Evolutionary conservation across 2,113 vertebrate species (phyloP), one percentile per base, ranked within the genome.

Genomic region (Caranx ignobilis): DNA sequence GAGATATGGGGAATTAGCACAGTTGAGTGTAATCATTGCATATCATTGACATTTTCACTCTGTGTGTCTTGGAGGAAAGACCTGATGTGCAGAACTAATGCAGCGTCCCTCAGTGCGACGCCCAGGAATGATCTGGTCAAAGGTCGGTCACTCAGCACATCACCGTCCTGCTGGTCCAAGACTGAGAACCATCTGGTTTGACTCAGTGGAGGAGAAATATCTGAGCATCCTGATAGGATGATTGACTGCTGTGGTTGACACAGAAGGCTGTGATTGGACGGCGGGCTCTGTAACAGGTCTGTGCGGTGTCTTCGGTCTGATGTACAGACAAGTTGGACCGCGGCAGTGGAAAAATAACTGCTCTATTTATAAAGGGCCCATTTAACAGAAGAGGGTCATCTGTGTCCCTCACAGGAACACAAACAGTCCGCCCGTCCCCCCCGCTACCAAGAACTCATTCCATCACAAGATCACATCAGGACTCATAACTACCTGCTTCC

Each of bases 301-400:
- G 71, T 57, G 41, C 15, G 35, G 19, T 19, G 69, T 72, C 56
- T 78, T 57, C 7, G 8, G 41, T 75, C 48, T 74, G 65, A 71
- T 69, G 60, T 6, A 61, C 57, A 11, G 61, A 35, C 65, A 0
- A 71, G 81, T 87, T 91, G 87, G 90, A 89, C 13, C 15, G 2
- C 60, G 71, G 83, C 79, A 86, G 56, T 75, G 90, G 91, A 93
- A 93, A 91, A 87, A 91, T 86, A 90, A 64, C 87, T 68, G 37
- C 10, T 86, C 90, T 91, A 91, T 93, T 91, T 93, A 84, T 93
- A 93, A 90, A 93, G 92, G 85, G 52, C 87, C 87, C 85, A 87
- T 90, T 90, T 79, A 81, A 83, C 74, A 34, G 73, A 83, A 86
- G 64, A 83, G 81, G 86, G 90, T 92, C 90, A 87, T 85, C 76